Evolutionary conservation across 2,113 vertebrate genomes (phyloP), one percentile per base, ranked within the genome.

Genomic region (Campylomormyrus tamandua): DNA sequence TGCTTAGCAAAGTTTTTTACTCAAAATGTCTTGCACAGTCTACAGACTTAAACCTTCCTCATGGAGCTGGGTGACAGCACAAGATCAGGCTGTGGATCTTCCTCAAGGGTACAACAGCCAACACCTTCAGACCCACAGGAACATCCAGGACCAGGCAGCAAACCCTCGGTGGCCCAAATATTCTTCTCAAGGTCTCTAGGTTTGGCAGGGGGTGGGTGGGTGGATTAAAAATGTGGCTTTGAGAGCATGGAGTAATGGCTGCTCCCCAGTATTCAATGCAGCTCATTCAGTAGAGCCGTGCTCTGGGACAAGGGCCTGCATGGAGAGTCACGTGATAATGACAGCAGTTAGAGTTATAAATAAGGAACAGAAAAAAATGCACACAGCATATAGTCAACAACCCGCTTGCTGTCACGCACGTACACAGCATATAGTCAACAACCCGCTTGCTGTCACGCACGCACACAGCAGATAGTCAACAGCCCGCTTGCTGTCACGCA

Each of bases 371-470:
- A 17, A 39, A 87, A 35, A 56, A 52, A 31, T 13, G 9, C 46
- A 86, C 56, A 58, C 21, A 53, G 52, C 17, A 53, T 0, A 5
- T 53, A 53, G 17, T 53, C 4, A 53, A 21, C 17, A 21, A 4
- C 17, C 5, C 17, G 0, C 0, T 4, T 1, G 17, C 17, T 53
- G 5, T 53, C 17, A 53, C 4, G 1, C 17, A 53, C 3, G 0
- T 0, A 19, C 52, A 53, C 52, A 53, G 52, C 52, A 19, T 0
- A 19, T 53, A 53, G 17, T 53, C 17, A 5, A 53, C 4, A 53
- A 4, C 4, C 52, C 1, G 0, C 4, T 0, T 0, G 4, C 52
- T 53, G 0, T 19, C 52, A 53, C 1, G 0, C 17, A 53, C 15
- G 3, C 0, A 19, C 3, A 35, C 35, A 35, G 35, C 35, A 35